Percentiles rank a stretch among this genome's conserved stretches.
phyloP scores from a whole-genome alignment of 2,113 vertebrate genomes.

The Megaptera novaeangliae region DNA sequence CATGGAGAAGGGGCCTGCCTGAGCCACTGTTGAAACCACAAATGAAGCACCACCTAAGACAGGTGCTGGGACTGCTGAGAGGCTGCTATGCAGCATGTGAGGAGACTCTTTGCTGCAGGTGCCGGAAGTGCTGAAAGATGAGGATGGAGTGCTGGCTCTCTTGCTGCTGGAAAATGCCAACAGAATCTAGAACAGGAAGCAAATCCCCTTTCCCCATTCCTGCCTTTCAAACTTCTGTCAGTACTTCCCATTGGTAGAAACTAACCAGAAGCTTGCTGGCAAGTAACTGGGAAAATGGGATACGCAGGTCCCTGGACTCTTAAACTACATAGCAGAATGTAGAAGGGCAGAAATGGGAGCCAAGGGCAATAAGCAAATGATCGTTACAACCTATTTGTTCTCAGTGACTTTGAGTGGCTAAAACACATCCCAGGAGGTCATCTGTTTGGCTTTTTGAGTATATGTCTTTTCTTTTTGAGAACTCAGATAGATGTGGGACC shows the following conservation, averaged over 20 bases:
- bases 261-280: not conserved
- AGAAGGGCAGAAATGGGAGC: not conserved
- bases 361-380: not conserved
- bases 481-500: not conserved
- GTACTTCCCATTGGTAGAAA: not conserved
- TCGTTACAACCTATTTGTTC: not conserved
- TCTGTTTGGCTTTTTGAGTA: not conserved
- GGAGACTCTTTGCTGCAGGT: fast-evolving
- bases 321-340: not conserved
- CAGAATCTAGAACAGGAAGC: not conserved
- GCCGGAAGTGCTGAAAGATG: not conserved
- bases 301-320: not conserved
- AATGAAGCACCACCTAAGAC: not conserved
- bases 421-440: not conserved
- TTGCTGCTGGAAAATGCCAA: not conserved
- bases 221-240: not conserved
- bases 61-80: not conserved
- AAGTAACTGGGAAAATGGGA: not conserved
- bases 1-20: not conserved
- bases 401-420: not conserved
- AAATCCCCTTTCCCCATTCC: not conserved
- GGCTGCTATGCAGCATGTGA: not conserved
- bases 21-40: not conserved
- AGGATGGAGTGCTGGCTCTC: no score
- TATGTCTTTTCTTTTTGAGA: not conserved